Evolutionary conservation across 2,888 invertebrate genomes (phyloP).

Genomic region (Drosophila testacea): DNA sequence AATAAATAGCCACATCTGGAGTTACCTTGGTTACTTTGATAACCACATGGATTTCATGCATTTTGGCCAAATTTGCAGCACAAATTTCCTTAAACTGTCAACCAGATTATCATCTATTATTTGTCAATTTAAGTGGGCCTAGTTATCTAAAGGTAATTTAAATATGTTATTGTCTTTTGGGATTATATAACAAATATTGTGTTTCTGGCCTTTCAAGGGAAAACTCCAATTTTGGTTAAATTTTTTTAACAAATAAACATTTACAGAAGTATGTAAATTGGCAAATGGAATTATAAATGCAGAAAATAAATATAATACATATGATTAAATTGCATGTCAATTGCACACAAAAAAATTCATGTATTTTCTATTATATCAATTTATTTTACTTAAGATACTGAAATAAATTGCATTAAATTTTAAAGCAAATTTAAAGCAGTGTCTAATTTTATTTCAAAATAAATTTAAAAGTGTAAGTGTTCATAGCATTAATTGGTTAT

Average conservation of each 20-base stretch:
- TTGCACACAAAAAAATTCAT: not conserved
- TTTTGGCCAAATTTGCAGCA: conserved; percentile 8
- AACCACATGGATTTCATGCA: conserved; percentile 10
- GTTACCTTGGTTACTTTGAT: not conserved
- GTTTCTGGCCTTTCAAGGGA: too few species aligned
- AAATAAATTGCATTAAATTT: not conserved
- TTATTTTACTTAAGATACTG: too few species aligned
- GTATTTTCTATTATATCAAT: too few species aligned
- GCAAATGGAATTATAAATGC: not conserved
- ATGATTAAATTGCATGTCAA: conserved; percentile 6
- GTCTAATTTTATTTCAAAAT: not conserved
- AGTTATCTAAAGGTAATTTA: not conserved
- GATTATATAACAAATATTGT: not conserved
- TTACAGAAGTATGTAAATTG: not conserved
- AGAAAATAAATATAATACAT: not conserved
- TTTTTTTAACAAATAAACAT: not conserved
- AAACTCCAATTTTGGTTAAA: not conserved
- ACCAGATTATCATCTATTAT: conserved; percentile 3
- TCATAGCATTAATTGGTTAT: too few species aligned
- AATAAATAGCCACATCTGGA: conserved; percentile 1
- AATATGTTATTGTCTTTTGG: not conserved
- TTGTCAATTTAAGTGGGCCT: conserved; percentile 6
- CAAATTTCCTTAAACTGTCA: conserved; percentile 24
- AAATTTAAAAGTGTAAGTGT: too few species aligned
- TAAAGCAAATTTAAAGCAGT: not conserved